These are phyloP conservation scores for Apamea epomidion DNA, from an alignment of 2,888 invertebrate genomes.

Conservation along the genomic window DNA sequence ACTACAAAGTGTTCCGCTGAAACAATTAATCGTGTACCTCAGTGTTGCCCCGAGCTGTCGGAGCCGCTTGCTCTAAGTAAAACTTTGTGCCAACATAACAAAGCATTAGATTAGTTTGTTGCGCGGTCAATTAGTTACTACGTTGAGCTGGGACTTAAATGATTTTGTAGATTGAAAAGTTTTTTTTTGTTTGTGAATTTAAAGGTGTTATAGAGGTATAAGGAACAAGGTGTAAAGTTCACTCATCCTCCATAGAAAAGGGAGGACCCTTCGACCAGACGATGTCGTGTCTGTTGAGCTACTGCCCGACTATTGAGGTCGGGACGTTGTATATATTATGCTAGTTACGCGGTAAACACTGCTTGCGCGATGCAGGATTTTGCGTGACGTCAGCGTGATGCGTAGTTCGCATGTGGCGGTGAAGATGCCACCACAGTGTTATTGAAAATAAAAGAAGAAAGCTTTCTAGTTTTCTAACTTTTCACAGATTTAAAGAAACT, in stretches of 20 bases:
- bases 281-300: background rate
- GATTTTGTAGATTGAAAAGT: slow-evolving; percentile 17
- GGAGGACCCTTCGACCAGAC: background rate
- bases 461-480: too few species aligned
- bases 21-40: background rate
- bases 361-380: too few species aligned
- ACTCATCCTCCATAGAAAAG: background rate
- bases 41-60: background rate
- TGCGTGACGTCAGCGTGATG: too few species aligned
- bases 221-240: background rate
- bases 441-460: too few species aligned
- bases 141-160: background rate
- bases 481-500: background rate
- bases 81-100: slow-evolving; percentile 28
- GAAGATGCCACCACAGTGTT: too few species aligned
- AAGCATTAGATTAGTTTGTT: slow-evolving; percentile 15
- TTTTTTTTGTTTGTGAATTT: background rate
- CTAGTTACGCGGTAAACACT: too few species aligned
- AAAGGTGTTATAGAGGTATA: background rate
- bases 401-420: too few species aligned
- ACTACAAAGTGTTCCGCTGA: background rate
- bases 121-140: slow-evolving; percentile 6
- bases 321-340: background rate
- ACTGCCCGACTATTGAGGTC: background rate
- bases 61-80: slow-evolving; percentile 7